A percentile compares a stretch with the other conserved stretches of the same genome.
phyloP scores from a whole-genome alignment of 2,888 invertebrate species.

The Orchesella flavescens region DNA sequence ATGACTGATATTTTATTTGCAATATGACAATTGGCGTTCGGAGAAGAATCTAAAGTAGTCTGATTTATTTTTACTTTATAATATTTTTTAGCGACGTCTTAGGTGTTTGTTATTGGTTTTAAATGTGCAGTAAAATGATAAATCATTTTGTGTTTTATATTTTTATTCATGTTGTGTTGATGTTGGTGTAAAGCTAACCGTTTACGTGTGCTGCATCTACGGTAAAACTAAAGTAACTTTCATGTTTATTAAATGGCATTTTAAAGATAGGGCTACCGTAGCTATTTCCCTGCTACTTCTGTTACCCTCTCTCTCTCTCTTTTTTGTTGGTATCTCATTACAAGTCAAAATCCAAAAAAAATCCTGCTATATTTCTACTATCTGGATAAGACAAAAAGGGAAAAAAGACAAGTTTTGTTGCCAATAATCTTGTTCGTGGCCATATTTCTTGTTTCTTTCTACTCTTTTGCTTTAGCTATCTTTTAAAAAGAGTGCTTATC shows the following conservation, averaged over 20 bases:
- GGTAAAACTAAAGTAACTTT: constrained; percentile 12
- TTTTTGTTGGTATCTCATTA: neutral
- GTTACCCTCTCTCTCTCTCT: constrained; percentile 14
- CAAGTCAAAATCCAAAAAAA: neutral
- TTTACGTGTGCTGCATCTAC: too few species aligned
- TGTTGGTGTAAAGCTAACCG: too few species aligned
- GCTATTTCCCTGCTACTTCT: constrained; percentile 4
- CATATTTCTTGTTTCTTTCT: constrained; percentile 2
- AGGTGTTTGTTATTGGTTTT: too few species aligned
- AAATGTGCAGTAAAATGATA: too few species aligned
- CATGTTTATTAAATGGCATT: constrained; percentile 33
- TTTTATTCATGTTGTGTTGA: too few species aligned
- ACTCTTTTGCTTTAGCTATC: neutral
- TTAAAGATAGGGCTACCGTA: constrained; percentile 14
- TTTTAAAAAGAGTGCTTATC: constrained; percentile 28
- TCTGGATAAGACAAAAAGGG: constrained; percentile 49
- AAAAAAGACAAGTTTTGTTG: constrained; percentile 51
- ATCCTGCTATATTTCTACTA: constrained; percentile 13
- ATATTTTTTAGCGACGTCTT: too few species aligned
- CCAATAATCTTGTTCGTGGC: constrained; percentile 39
- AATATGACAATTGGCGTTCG: too few species aligned
- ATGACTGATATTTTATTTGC: too few species aligned
- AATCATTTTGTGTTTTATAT: too few species aligned
- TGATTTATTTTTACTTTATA: too few species aligned
- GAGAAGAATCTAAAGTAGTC: too few species aligned